Evolutionary conservation across 2,888 invertebrate genomes (phyloP), one percentile per base, ranked within the genome.

Genomic region (Phengaris arion): DNA sequence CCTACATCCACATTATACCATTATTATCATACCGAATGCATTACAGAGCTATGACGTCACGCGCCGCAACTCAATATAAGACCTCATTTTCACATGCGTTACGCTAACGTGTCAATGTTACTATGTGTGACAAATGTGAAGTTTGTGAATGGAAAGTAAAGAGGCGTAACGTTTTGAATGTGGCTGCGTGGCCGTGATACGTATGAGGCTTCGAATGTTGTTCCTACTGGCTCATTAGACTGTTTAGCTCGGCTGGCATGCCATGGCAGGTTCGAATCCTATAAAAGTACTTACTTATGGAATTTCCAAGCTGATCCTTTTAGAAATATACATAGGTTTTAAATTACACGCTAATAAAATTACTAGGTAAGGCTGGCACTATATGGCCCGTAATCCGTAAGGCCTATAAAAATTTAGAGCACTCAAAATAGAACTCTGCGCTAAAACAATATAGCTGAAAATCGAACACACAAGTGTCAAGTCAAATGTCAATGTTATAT

Each of bases 141-240:
- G 70, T 70, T 70, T 70, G 72, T 54, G 72, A 54, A 72, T 72
- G 72, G 72, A 72, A 72, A 72, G 72, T 72, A n/a, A 70, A 54
- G 72, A 35, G 52, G 72, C 52, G 70, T 70, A 46, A 69, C 8
- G 48, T 72, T 72, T 72, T 72, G 72, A 72, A 72, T 54, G 72
- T 72, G 35, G 5, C 22, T 70, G 48, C 70, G 70, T 70, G 72
- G 54, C 52, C 72, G 54, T 22, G 72, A 64, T 35, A 45, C 64
- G 72, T 22, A 51, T 70, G 70, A 15, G 46, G 68, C n/a, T 68
- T 68, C 59, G 59, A 22, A 64, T 12, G 35, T 3, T 64, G 12
- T 15, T 15, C 9, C 59, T 52, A 52, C 52, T 9, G 52, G 52
- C 64, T 45, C 35, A 64, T 35, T 64, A 64, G 45, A 12, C 10